phyloP scores from a whole-genome alignment of 2,888 invertebrate genomes.

The Pollenia griseotomentosa region DNA sequence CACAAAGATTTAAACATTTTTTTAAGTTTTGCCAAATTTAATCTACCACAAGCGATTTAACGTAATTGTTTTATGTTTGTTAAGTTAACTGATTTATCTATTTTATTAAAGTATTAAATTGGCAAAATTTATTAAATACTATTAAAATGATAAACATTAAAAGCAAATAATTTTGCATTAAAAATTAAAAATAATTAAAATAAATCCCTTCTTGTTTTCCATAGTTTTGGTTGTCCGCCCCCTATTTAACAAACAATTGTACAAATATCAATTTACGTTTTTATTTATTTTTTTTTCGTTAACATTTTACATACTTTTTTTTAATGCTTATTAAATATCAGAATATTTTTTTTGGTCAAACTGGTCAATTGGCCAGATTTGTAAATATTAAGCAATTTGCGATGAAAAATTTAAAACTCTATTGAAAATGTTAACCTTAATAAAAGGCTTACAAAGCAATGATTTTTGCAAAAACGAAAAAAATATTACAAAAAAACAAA shows the following conservation, averaged over 20 bases:
- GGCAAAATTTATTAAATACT: constrained; percentile 6
- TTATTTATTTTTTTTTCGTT: not conserved
- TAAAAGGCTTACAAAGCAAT: constrained; percentile 4
- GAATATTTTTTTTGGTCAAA: not conserved
- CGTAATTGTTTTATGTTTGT: not conserved
- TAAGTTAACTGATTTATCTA: not conserved
- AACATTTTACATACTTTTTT: constrained; percentile 13
- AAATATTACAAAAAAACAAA: too few species aligned
- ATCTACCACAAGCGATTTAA: not conserved
- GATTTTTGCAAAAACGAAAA: not conserved
- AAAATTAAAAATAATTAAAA: constrained; percentile 38
- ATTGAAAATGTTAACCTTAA: not conserved
- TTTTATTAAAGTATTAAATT: constrained; percentile 24
- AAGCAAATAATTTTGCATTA: constrained; percentile 18
- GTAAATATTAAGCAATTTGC: constrained; percentile 21
- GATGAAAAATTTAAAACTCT: not conserved
- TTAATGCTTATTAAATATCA: not conserved
- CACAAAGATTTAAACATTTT: constrained; percentile 13
- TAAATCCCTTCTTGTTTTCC: constrained; percentile 53
- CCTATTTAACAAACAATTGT: constrained; percentile 60
- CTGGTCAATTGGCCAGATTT: constrained; percentile 20
- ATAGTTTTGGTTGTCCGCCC: constrained; percentile 71
- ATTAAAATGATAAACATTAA: not conserved
- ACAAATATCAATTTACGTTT: constrained; percentile 2
- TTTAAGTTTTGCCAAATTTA: constrained; percentile 49